Evolutionary conservation across 2,113 vertebrate species (phyloP).

Genomic region (Sceloporus undulatus): DNA sequence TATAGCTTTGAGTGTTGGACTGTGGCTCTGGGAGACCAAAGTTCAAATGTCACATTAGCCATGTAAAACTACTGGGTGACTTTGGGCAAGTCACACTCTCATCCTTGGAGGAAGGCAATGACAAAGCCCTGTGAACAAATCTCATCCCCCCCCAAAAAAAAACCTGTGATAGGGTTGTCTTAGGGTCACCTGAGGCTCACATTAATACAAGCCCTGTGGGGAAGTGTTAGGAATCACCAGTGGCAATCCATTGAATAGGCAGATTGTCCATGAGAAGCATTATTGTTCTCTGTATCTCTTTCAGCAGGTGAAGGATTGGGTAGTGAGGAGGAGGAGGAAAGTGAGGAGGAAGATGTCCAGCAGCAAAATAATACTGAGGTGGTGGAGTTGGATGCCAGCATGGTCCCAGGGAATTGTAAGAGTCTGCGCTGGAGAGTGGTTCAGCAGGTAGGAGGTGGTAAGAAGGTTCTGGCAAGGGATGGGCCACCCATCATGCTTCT

Average conservation of each 20-base stretch:
- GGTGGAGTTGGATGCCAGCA: slow-evolving; percentile 22
- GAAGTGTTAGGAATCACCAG: neutral
- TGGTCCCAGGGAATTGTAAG: neutral
- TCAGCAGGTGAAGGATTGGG: neutral
- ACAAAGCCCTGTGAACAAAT: neutral
- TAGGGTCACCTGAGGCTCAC: no score
- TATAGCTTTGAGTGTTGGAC: no score
- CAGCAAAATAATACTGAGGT: neutral
- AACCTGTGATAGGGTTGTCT: no score
- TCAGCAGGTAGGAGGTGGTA: neutral
- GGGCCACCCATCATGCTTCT: slow-evolving; percentile 57
- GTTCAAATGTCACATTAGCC: no score
- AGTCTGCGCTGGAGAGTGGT: slow-evolving; percentile 43
- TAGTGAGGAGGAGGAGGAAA: neutral
- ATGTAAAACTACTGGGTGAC: no score
- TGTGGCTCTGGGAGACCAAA: no score
- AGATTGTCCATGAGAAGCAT: neutral
- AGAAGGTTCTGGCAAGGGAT: neutral
- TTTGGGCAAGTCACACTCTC: no score
- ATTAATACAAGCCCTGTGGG: no score
- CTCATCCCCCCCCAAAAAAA: neutral
- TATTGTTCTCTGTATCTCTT: neutral
- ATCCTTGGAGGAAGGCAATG: no score
- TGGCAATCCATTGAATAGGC: neutral
- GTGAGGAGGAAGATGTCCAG: neutral